Conservation (phyloP, 2,888 invertebrate genomes). For the Chromoteleia sp. region DNA sequence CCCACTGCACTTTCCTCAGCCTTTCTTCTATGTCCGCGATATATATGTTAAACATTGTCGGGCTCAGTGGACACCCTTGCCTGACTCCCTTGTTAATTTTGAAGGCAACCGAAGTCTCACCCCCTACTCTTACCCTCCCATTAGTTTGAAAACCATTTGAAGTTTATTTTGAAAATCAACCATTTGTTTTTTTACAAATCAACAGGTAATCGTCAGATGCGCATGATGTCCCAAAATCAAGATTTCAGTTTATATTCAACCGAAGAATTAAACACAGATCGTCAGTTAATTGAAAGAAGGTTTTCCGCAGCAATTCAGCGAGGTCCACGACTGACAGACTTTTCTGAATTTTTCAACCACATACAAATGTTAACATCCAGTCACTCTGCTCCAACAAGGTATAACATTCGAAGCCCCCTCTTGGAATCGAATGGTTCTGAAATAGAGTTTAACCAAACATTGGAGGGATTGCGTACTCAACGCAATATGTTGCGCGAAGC, state of each 20-base stretch:
- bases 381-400: constrained; percentile 30
- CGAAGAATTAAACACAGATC: constrained; percentile 43
- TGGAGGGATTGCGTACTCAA: constrained; percentile 70
- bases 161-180: too few species aligned
- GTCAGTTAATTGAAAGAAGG: constrained; percentile 23
- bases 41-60: not conserved
- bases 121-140: too few species aligned
- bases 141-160: too few species aligned
- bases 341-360: constrained; percentile 49
- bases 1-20: too few species aligned
- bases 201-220: constrained; percentile 43
- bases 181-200: not conserved
- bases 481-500: constrained; percentile 73
- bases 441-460: constrained; percentile 71
- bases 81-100: too few species aligned
- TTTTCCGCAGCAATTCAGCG: constrained; percentile 4
- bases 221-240: constrained; percentile 47
- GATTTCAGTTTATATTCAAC: constrained; percentile 63
- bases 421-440: constrained; percentile 49
- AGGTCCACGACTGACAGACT: constrained; percentile 20
- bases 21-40: too few species aligned
- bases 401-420: constrained; percentile 19
- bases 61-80: too few species aligned
- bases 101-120: too few species aligned
- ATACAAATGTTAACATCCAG: constrained; percentile 29